Percentiles rank a stretch among this genome's conserved stretches.
phyloP scores from a whole-genome alignment of 1,140 invertebrate genomes.

The Lordiphosa clarofinis region DNA sequence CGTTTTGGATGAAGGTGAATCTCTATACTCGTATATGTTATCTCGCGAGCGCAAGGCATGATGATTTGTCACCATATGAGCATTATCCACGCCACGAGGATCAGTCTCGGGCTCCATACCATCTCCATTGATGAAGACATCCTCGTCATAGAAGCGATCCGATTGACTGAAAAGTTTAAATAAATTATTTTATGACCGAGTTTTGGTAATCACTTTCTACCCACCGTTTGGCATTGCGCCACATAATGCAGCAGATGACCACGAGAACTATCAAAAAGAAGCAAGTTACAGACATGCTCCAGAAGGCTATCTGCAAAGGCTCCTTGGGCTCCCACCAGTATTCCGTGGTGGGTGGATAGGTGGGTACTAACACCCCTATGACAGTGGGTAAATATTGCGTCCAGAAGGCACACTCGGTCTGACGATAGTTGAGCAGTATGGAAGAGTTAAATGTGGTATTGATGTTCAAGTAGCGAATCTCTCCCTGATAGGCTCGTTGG shows the following conservation, averaged over 20 bases:
- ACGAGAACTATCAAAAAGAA: conserved; percentile 89
- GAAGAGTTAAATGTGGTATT: conserved; percentile 95
- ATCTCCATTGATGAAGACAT: conserved; percentile 85
- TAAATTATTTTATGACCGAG: too few relatives aligned
- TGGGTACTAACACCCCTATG: conserved; percentile 89
- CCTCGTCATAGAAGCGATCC: conserved; percentile 88
- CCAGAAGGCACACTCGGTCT: conserved; percentile 96
- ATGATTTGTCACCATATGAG: conserved; percentile 80
- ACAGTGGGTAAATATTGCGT: conserved; percentile 91
- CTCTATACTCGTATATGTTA: conserved; percentile 88
- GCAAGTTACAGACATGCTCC: conserved; percentile 89
- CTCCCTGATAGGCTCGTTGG: conserved; percentile 85
- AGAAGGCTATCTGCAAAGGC: conserved; percentile 93
- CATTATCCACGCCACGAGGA: conserved; percentile 84
- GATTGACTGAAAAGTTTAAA: conserved; percentile 82
- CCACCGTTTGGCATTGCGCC: conserved; percentile 91
- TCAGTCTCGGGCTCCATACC: conserved; percentile 83
- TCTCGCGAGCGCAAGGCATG: conserved; percentile 81
- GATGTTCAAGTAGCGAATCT: conserved; percentile 91
- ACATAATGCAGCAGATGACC: conserved; percentile 92
- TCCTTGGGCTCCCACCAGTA: conserved; percentile 94
- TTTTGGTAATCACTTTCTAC: too few relatives aligned
- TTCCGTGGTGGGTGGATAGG: conserved; percentile 94
- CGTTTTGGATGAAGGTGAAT: conserved; percentile 82
- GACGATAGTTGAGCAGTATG: conserved; percentile 91